These are phyloP conservation scores for Drosophila vallismaia DNA, from an alignment of 2,888 invertebrate genomes.

Conservation along the genomic window DNA sequence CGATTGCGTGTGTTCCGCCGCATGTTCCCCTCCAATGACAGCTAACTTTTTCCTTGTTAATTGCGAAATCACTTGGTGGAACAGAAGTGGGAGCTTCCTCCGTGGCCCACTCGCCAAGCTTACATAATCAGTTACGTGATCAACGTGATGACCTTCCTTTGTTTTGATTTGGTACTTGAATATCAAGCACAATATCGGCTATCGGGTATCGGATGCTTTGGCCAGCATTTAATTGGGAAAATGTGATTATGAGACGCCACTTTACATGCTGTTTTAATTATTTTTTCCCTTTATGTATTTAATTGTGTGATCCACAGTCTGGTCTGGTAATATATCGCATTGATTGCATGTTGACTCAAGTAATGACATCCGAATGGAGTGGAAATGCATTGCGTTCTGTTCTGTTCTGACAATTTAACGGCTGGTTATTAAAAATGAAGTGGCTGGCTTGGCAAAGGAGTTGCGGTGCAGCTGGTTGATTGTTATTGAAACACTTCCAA, in stretches of 20 bases:
- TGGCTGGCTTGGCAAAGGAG: conserved; percentile 31
- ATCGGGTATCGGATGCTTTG: not conserved
- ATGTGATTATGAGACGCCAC: not conserved
- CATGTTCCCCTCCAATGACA: conserved; percentile 16
- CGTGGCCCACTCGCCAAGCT: conserved; percentile 49
- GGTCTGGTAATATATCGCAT: conserved; percentile 41
- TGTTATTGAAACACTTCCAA: conserved; percentile 42
- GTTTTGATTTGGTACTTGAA: conserved; percentile 45
- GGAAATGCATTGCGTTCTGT: conserved; percentile 31
- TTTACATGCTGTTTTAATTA: not conserved
- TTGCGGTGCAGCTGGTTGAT: conserved; percentile 11
- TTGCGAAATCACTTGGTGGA: conserved; percentile 75
- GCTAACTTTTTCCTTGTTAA: conserved; percentile 63
- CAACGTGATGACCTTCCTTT: conserved; percentile 42
- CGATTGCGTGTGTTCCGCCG: conserved; percentile 36
- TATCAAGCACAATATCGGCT: not conserved
- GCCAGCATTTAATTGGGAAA: not conserved
- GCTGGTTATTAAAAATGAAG: conserved; percentile 75
- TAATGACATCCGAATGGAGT: conserved; percentile 49
- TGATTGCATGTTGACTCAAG: conserved; percentile 62
- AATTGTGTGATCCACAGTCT: conserved; percentile 32
- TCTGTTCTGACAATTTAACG: conserved; percentile 50
- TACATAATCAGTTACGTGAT: conserved; percentile 75
- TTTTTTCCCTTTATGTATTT: not conserved
- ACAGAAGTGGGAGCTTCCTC: conserved; percentile 33